phyloP scores from a whole-genome alignment of 2,888 invertebrate species.

The Ophonus ardosiacus region DNA sequence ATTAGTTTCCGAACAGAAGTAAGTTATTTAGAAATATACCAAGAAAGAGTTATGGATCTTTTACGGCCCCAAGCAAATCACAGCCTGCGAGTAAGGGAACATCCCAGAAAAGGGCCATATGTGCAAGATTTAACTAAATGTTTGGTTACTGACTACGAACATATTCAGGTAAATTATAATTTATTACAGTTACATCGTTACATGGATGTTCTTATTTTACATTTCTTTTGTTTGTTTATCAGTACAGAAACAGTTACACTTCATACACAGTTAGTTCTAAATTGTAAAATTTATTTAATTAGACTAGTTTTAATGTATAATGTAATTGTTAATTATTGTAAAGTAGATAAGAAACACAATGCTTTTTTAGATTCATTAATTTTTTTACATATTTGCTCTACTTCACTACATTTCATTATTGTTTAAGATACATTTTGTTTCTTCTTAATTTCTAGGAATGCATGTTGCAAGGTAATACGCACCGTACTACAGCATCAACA shows the following conservation, averaged over 20 bases:
- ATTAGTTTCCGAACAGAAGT: conserved; percentile 92
- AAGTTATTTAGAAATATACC: conserved; percentile 82
- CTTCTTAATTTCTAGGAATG: conserved; percentile 78
- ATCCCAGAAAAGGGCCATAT: conserved; percentile 87
- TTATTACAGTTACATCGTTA: conserved; percentile 22
- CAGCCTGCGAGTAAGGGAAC: conserved; percentile 83
- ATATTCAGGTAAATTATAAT: conserved; percentile 83
- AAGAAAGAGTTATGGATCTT: conserved; percentile 85
- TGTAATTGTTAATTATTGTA: conserved; percentile 21
- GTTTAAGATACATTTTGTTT: background rate
- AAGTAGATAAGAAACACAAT: background rate
- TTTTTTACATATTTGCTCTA: background rate
- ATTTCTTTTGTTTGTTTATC: conserved; percentile 63
- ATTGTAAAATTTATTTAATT: conserved; percentile 33
- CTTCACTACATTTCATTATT: background rate
- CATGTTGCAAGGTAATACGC: conserved; percentile 88
- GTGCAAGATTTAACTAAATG: conserved; percentile 93
- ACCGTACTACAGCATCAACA: conserved; percentile 91
- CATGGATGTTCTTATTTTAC: conserved; percentile 27
- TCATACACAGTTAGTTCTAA: conserved; percentile 45
- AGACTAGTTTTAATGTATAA: conserved; percentile 30
- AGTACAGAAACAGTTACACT: conserved; percentile 36
- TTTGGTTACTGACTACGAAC: conserved; percentile 90
- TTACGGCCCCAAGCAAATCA: conserved; percentile 78
- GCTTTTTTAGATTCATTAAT: background rate